Evolutionary conservation across 2,797 vertebrate species (phyloP).

Genomic region (Phaenicophaeus curvirostris): DNA sequence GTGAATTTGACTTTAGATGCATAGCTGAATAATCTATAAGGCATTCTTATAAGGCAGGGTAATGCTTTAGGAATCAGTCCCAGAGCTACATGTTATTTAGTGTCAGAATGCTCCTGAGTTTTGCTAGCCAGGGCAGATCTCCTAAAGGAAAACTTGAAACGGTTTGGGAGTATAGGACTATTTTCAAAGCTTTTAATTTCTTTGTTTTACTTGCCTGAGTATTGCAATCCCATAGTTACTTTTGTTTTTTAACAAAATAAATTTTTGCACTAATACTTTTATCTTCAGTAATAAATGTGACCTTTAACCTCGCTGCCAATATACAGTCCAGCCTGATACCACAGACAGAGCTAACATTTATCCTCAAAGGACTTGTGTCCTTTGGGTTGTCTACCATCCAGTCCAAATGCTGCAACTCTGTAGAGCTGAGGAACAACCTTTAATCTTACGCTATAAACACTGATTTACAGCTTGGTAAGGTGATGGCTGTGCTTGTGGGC

Average conservation of each 20-base stretch:
- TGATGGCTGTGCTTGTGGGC: not conserved
- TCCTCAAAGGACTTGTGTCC: not conserved
- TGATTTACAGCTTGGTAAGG: not conserved
- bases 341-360: not conserved
- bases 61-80: not conserved
- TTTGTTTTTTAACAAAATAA: not conserved
- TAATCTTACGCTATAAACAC: not conserved
- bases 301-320: not conserved
- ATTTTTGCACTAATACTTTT: not conserved
- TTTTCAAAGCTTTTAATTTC: not conserved
- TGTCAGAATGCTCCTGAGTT: not conserved
- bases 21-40: not conserved
- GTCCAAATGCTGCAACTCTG: not conserved
- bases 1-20: not conserved
- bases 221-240: not conserved
- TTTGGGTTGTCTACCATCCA: not conserved
- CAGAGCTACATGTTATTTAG: not conserved
- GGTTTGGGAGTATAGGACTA: not conserved
- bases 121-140: not conserved
- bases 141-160: not conserved
- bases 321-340: not conserved
- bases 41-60: not conserved
- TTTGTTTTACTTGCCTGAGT: not conserved
- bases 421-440: not conserved
- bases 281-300: not conserved